Conservation (phyloP, 2,113 vertebrate species). For the Myrmecophaga tridactyla region DNA sequence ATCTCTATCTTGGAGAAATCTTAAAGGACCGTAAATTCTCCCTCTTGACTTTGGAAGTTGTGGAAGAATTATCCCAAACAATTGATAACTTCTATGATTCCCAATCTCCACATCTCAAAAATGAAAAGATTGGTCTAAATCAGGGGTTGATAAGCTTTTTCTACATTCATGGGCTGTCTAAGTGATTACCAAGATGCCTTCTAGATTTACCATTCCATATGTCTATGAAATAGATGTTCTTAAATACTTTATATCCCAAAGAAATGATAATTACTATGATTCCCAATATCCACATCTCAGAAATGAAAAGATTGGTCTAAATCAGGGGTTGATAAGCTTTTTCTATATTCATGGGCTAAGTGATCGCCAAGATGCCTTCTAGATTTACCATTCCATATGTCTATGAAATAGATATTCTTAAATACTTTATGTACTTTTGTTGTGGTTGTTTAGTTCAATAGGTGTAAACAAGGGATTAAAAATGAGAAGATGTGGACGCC, state of each 20-base stretch:
- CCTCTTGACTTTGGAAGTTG: background rate
- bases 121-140: conserved; percentile 9
- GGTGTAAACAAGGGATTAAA: background rate
- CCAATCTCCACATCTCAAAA: background rate
- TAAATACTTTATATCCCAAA: background rate
- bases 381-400: background rate
- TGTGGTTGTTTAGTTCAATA: background rate
- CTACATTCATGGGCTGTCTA: background rate
- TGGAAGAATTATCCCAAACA: background rate
- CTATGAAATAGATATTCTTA: background rate
- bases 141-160: background rate
- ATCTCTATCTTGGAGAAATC: background rate
- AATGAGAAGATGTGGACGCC: too few relatives aligned
- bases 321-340: too few relatives aligned
- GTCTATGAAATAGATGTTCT: background rate
- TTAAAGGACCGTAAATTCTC: background rate
- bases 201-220: background rate
- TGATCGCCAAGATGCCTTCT: background rate
- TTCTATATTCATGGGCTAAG: background rate
- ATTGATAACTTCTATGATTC: background rate
- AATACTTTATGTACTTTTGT: background rate
- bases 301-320: too few relatives aligned
- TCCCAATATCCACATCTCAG: too few relatives aligned
- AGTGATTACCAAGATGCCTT: background rate
- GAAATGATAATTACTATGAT: too few relatives aligned